These are phyloP conservation scores for Theonella swinhoei DNA, from an alignment of 37 sponge, comb jelly and placozoan species.

Conservation along the genomic window DNA sequence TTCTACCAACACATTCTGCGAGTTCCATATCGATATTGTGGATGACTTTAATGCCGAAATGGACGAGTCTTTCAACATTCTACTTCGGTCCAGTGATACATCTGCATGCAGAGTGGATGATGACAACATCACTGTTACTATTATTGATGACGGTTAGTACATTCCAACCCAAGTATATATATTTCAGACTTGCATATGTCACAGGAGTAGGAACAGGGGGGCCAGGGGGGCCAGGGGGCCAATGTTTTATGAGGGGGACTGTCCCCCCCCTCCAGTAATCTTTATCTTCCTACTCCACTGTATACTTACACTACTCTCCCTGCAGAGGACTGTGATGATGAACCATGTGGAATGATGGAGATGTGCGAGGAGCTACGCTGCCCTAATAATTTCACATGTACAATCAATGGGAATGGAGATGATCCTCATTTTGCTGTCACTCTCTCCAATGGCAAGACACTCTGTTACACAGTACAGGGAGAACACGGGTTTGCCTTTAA, in stretches of 20 bases:
- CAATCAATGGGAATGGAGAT: background rate
- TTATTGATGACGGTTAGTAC: background rate
- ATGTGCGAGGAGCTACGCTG: constrained; percentile 8
- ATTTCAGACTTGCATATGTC: too few relatives aligned
- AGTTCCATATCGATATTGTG: background rate
- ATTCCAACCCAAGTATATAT: background rate
- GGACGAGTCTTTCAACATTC: background rate
- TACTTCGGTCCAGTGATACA: background rate
- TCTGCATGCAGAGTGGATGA: background rate
- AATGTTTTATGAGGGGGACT: too few relatives aligned
- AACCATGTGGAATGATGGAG: background rate
- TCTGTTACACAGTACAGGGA: background rate
- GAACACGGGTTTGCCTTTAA: background rate
- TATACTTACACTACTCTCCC: background rate
- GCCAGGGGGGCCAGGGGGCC: too few relatives aligned
- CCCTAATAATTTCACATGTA: constrained; percentile 1
- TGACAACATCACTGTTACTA: background rate
- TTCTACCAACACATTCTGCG: background rate
- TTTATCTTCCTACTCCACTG: too few relatives aligned
- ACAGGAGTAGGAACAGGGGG: too few relatives aligned
- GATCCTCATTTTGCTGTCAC: constrained; percentile 6
- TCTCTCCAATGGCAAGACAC: background rate
- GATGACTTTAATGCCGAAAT: background rate
- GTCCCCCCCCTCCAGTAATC: too few relatives aligned
- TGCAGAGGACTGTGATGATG: background rate